Percentiles rank a stretch among this genome's conserved stretches.
These are phyloP conservation scores for Trissonchulus sp. DNA, from an alignment of 2,888 invertebrate genomes.

Conservation along the genomic window DNA sequence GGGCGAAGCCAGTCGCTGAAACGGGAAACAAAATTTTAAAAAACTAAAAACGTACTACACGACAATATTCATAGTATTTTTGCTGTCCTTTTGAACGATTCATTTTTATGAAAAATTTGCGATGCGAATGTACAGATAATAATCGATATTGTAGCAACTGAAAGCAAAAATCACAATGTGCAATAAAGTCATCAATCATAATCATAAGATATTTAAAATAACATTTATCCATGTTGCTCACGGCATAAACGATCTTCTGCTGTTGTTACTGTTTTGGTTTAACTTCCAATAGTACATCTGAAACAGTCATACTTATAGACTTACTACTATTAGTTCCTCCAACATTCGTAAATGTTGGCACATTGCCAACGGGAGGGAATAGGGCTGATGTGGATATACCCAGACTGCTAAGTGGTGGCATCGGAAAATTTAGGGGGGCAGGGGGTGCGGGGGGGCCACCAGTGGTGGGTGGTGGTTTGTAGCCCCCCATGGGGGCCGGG, in stretches of 20 bases:
- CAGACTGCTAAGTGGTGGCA: slow-evolving; percentile 49
- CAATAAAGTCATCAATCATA: no score
- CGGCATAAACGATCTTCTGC: no score
- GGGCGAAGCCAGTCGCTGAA: not conserved
- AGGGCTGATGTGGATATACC: slow-evolving; percentile 41
- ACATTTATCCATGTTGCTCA: no score
- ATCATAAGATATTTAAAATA: no score
- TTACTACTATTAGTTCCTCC: no score
- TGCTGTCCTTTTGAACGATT: no score
- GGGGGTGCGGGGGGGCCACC: slow-evolving; percentile 35
- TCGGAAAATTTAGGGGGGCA: slow-evolving; percentile 44
- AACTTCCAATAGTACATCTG: no score
- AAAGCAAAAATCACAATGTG: no score
- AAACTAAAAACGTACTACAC: not conserved
- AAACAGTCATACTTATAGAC: no score
- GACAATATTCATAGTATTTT: not conserved
- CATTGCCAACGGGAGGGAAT: not conserved
- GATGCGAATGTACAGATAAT: no score
- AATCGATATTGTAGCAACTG: no score
- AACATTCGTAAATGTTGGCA: not conserved
- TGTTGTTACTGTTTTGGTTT: no score
- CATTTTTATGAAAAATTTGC: not conserved
- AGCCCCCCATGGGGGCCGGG: not conserved
- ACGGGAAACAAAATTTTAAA: not conserved
- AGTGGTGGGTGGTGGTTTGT: slow-evolving; percentile 36